These are phyloP conservation scores for Steromphala cineraria DNA, from an alignment of 2,888 invertebrate species.

Conservation along the genomic window DNA sequence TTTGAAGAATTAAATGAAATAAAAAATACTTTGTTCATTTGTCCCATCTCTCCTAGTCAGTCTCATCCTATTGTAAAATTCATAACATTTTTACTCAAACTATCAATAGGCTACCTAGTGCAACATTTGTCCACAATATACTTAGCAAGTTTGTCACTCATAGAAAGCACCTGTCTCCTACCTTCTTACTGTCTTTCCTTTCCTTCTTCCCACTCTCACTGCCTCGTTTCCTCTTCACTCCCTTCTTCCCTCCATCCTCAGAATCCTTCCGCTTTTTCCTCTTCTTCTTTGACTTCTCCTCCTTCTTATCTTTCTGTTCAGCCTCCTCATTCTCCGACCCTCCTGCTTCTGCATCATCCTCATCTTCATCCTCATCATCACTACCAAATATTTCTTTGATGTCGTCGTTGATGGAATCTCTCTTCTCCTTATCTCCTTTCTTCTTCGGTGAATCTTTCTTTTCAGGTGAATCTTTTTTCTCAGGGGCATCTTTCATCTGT, in stretches of 20 bases:
- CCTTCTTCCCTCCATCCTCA: neutral
- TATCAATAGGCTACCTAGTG: too few relatives aligned
- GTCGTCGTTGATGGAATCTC: neutral
- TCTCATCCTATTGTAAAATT: too few relatives aligned
- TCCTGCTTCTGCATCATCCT: neutral
- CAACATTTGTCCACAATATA: too few relatives aligned
- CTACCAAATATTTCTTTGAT: conserved; percentile 3
- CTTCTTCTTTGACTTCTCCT: conserved; percentile 12
- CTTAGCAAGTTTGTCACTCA: too few relatives aligned
- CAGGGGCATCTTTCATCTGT: neutral
- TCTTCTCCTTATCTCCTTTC: conserved; percentile 8
- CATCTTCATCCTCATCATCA: conserved; percentile 2
- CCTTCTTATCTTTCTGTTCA: conserved; percentile 27
- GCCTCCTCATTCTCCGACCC: conserved; percentile 8
- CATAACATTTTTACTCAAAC: too few relatives aligned
- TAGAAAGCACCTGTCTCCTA: neutral
- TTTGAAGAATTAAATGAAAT: too few relatives aligned
- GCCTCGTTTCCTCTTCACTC: neutral
- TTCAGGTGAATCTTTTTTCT: neutral
- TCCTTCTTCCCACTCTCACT: neutral
- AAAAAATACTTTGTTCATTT: too few relatives aligned
- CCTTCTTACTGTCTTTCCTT: neutral
- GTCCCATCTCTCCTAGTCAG: too few relatives aligned
- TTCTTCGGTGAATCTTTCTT: neutral
- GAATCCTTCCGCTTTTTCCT: conserved; percentile 19